These are phyloP conservation scores for Syrphus vitripennis DNA, from an alignment of 2,888 invertebrate genomes.

Conservation along the genomic window DNA sequence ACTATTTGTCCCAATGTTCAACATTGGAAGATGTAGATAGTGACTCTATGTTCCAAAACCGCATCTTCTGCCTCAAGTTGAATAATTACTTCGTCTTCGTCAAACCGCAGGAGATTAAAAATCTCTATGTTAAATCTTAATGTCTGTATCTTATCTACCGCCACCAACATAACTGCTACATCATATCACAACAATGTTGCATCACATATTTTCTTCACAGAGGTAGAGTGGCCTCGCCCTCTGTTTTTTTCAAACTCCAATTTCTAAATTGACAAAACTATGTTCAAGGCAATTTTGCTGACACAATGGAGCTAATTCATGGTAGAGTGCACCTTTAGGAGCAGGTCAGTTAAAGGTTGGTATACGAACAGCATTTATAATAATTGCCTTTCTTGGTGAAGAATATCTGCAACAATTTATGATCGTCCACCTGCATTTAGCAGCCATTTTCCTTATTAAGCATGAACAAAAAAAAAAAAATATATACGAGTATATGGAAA, in stretches of 20 bases:
- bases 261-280: conserved; percentile 8
- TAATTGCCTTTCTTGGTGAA: conserved; percentile 33
- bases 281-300: not conserved
- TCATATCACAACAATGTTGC: conserved; percentile 12
- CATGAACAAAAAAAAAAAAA: not conserved
- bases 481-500: not conserved
- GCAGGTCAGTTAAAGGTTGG: conserved; percentile 24
- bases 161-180: not conserved
- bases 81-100: conserved; percentile 57
- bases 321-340: conserved; percentile 35
- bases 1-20: not conserved
- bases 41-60: conserved; percentile 32
- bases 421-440: not conserved
- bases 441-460: not conserved
- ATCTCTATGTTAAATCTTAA: conserved; percentile 29
- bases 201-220: conserved; percentile 28
- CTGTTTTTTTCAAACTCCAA: not conserved
- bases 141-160: not conserved
- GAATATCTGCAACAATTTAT: not conserved
- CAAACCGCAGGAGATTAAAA: conserved; percentile 58
- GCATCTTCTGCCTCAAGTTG: conserved; percentile 48
- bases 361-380: conserved; percentile 6
- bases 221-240: conserved; percentile 28
- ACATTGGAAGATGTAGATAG: not conserved
- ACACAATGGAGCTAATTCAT: conserved; percentile 36